Base-by-base conservation (phyloP, 2,888 invertebrate species). In the Callinectes sapidus region DNA sequence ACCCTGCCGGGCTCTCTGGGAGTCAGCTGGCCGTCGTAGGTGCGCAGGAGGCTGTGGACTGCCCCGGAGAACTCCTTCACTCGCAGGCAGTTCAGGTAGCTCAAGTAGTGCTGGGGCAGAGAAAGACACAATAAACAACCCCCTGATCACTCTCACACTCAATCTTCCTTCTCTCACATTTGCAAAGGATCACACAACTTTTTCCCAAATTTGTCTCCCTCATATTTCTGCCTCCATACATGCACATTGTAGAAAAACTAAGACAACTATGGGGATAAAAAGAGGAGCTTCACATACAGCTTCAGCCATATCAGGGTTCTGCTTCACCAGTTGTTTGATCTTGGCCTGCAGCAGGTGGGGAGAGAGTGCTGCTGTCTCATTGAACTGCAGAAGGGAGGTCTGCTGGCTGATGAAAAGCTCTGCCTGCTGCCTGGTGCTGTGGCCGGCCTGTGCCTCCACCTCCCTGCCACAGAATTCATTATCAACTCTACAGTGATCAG, bases 31-130 rank as follows among this genome's bases (percentile, higher is more conserved):
- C 97, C 96, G 95, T 98, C 98, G 95, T 98, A 98, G 96, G 97
- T 98, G 95, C 98, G 97, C 96, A 97, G 97, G 91, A 97, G 96
- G 95, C 97, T 98, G 95, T 97, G 98, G 95, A 97, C 96, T 10
- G 97, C 98, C 55, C 97, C 98, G 95, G 98, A 98, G 95, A 97
- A 98, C 95, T 99, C 99, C 95, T 97, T 97, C 85, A 98, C 97
- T 39, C 99, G 96, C 94, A 99, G 96, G 95, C 97, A 98, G 96
- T 99, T 99, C 95, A 99, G 96, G 95, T 98, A 99, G 95, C 98
- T 98, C 81, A 99, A 96, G 95, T 98, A 99, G 96, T 99, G 98
- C 98, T 94, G 93, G 42, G 85, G 87, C 35, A 6, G 87, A 48
- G 1, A 39, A 13, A 89, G 54, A 18, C 14, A 81, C 35, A 81